These are phyloP conservation scores for Hippocampus zosterae DNA, from an alignment of 2,113 vertebrate species.

Conservation along the genomic window DNA sequence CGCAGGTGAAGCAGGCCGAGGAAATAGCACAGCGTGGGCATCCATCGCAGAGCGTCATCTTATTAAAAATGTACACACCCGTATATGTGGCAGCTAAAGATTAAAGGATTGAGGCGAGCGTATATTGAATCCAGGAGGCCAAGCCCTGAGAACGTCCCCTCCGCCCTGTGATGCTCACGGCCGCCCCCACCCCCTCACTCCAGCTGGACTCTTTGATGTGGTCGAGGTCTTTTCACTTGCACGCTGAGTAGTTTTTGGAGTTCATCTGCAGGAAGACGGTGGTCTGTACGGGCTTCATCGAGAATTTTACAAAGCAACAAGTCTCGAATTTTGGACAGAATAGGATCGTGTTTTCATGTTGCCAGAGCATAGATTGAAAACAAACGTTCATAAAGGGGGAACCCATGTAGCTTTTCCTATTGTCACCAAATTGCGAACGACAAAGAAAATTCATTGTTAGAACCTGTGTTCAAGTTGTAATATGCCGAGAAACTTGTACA, in stretches of 20 bases:
- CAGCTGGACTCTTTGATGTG: slow-evolving; percentile 37
- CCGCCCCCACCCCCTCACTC: slow-evolving; percentile 4
- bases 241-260: slow-evolving; percentile 13
- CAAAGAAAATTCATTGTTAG: no score
- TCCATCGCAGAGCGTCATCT: slow-evolving; percentile 2
- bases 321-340: not conserved
- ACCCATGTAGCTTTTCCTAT: no score
- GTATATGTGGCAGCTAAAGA: slow-evolving; percentile 25
- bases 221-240: slow-evolving; percentile 8
- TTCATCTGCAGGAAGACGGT: slow-evolving; percentile 4
- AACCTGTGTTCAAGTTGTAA: no score
- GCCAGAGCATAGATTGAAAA: not conserved
- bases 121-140: slow-evolving; percentile 20
- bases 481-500: no score
- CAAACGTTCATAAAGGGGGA: no score
- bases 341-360: not conserved
- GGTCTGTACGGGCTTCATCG: not conserved
- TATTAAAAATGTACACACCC: slow-evolving; percentile 2
- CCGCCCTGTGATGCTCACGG: slow-evolving; percentile 10
- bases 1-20: slow-evolving; percentile 22
- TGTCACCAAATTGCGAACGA: no score
- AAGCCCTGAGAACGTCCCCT: slow-evolving; percentile 16
- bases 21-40: slow-evolving; percentile 37
- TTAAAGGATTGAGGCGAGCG: slow-evolving; percentile 32
- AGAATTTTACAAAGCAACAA: not conserved